phyloP scores from a whole-genome alignment of 2,113 vertebrate species.

The Mellivora capensis region DNA sequence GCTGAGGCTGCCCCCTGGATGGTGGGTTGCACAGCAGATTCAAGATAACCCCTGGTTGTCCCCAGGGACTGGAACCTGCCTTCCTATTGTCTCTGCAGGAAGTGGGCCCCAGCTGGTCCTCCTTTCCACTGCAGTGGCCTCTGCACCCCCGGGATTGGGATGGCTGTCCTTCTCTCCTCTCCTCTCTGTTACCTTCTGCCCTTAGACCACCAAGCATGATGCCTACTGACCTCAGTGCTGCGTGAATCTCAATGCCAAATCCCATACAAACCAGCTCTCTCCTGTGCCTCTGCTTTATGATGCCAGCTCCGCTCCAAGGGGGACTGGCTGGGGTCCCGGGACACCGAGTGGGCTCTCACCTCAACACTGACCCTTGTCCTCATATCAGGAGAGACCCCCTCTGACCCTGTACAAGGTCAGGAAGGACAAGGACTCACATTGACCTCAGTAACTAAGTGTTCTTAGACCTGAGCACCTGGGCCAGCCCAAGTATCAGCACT shows the following conservation, averaged over 20 bases:
- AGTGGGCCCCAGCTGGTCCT: background rate
- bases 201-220: background rate
- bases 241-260: background rate
- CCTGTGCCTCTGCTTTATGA: background rate
- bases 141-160: accelerated
- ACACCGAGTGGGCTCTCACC: background rate
- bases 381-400: background rate
- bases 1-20: background rate
- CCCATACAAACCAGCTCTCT: accelerated
- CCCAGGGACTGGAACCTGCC: background rate
- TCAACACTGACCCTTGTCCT: background rate
- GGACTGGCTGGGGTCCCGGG: accelerated
- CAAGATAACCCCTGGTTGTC: background rate
- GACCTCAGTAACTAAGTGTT: background rate
- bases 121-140: background rate
- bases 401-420: background rate
- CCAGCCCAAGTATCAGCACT: background rate
- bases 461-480: background rate
- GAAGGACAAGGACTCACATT: background rate
- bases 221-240: background rate
- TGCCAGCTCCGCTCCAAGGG: accelerated
- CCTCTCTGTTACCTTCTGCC: background rate
- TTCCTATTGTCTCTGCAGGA: background rate
- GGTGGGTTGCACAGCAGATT: accelerated
- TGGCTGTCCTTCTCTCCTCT: background rate